Percentiles rank a stretch among this genome's conserved stretches.
Evolutionary conservation across 1,140 invertebrate genomes (phyloP).

Genomic region (Lepidurus packardi): DNA sequence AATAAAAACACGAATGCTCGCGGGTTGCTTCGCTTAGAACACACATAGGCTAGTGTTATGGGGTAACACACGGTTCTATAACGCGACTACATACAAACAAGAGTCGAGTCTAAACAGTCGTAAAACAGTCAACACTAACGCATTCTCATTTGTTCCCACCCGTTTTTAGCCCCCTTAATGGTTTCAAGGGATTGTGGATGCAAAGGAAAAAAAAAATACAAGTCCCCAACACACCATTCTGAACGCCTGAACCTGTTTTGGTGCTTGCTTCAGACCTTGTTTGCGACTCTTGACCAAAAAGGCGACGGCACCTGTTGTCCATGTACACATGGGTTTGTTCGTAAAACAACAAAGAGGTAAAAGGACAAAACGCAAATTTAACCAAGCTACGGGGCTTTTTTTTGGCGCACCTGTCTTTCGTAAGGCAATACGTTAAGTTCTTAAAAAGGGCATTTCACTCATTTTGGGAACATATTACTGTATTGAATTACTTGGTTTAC

Average conservation of each 20-base stretch:
- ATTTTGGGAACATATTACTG: too few relatives aligned
- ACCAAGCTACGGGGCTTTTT: background rate
- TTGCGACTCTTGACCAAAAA: background rate
- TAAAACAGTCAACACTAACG: background rate
- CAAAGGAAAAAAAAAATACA: background rate
- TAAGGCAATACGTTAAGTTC: background rate
- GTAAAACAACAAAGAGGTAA: background rate
- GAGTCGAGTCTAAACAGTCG: background rate
- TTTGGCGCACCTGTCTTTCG: background rate
- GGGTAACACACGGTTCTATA: background rate
- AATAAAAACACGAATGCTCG: background rate
- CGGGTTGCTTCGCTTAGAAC: background rate
- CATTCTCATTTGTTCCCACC: background rate
- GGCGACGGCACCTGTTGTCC: slow-evolving; percentile 16
- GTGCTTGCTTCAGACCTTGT: background rate
- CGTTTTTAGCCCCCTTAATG: background rate
- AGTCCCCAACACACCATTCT: background rate
- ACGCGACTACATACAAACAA: background rate
- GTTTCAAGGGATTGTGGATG: too few relatives aligned
- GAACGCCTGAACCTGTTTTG: background rate
- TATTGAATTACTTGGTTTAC: too few relatives aligned
- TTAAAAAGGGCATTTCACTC: too few relatives aligned
- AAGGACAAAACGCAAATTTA: background rate
- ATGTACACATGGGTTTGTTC: background rate
- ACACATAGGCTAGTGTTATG: background rate